Evolutionary conservation across 2,113 vertebrate species (phyloP), one percentile per base, ranked within the genome.

Genomic region (Spermophilus dauricus): DNA sequence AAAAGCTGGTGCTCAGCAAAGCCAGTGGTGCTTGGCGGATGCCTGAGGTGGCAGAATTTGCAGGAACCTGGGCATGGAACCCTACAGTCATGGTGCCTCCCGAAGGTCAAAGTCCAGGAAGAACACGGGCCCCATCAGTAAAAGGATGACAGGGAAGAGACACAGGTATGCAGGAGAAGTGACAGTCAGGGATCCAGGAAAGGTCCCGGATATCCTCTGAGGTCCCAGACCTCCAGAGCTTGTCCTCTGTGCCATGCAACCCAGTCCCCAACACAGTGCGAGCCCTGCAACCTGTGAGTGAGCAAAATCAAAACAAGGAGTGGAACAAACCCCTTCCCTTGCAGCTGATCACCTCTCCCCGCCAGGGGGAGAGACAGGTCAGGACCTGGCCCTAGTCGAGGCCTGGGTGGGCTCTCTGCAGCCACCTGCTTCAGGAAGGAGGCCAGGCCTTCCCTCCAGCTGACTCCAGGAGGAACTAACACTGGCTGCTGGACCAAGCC

Each of bases 361-460:
- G 42, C 37, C 20, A 11, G 58, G 28, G 16, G 14, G 28, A 30
- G 56, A 61, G 7, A 73, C 24, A 34, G 83, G 48, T 37, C 80
- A 24, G 80, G 37, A 63, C 34, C 30, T 20, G 20, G 51, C 42
- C 69, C 51, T 32, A 0, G 28, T 12, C 10, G 26, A 37, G 67
- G 42, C 22, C 82, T 28, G 58, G 14, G 58, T 8, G 8, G 22
- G 22, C 20, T 61, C 58, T 8, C 58, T 61, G 58, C 58, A 61
- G 18, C 56, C 58, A 61, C 58, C 58, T 65, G 53, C 56, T 63
- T 63, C 32, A 7, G 0, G 1, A 34, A 39, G 89, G 82, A 30
- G 39, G 48, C 2, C 0, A 7, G 6, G 26, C 5, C 18, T 30
- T 28, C 5, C 5, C 4, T 13, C 39, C 39, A n/a, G 10, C 8